Evolutionary conservation across 1,140 invertebrate species (phyloP).

Genomic region (Aphaenogaster floridana): DNA sequence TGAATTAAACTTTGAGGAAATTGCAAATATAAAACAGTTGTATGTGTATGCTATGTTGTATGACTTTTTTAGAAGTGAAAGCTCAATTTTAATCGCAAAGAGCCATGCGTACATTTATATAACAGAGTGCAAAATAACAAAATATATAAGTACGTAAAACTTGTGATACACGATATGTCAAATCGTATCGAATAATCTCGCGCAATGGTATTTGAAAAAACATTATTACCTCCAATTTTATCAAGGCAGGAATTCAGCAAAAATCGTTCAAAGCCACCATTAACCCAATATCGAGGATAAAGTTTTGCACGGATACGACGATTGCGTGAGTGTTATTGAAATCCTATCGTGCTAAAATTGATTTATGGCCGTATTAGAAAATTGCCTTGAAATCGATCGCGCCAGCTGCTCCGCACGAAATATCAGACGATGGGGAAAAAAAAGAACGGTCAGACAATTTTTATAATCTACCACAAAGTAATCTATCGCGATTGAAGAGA

Average conservation of each 20-base stretch:
- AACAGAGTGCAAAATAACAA: neutral
- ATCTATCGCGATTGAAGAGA: slow-evolving; percentile 36
- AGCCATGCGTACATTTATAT: neutral
- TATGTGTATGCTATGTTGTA: neutral
- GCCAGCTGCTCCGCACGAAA: slow-evolving; percentile 31
- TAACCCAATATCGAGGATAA: slow-evolving; percentile 41
- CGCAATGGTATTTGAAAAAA: neutral
- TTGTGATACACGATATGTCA: neutral
- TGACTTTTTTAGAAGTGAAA: neutral
- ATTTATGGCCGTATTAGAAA: slow-evolving; percentile 60
- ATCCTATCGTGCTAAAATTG: slow-evolving; percentile 52
- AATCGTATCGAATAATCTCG: neutral
- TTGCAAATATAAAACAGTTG: neutral
- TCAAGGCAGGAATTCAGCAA: neutral
- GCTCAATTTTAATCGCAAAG: neutral
- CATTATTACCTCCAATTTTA: neutral
- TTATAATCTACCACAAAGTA: slow-evolving; percentile 46
- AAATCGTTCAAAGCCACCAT: neutral
- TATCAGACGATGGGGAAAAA: slow-evolving; percentile 19
- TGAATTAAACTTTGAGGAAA: neutral
- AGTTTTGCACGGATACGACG: slow-evolving; percentile 42
- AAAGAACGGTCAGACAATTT: slow-evolving; percentile 19
- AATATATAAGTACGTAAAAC: neutral
- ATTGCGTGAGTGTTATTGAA: slow-evolving; percentile 52
- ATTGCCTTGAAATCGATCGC: slow-evolving; percentile 57